Conservation (phyloP, 2,888 invertebrate species). For the Ctenicera cuprea region DNA sequence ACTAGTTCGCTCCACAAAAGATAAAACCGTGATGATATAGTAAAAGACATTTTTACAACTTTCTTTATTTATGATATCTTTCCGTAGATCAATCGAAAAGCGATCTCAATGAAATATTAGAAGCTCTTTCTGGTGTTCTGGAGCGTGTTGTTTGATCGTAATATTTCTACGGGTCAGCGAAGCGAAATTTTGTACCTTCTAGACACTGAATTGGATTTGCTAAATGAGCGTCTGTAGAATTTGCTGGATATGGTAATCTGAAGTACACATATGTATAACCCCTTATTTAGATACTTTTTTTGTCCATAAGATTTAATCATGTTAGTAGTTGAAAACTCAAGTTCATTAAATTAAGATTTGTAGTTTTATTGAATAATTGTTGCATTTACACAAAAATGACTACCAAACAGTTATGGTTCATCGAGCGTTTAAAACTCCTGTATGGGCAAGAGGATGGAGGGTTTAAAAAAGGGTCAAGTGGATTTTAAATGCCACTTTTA, state of each 20-base stretch:
- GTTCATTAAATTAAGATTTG: too few species aligned
- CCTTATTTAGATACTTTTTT: too few species aligned
- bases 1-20: neutral
- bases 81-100: conserved; percentile 37
- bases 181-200: conserved; percentile 33
- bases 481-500: too few species aligned
- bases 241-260: neutral
- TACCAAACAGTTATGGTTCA: too few species aligned
- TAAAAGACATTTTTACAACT: conserved; percentile 15
- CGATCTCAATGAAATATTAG: conserved; percentile 36
- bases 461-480: too few species aligned
- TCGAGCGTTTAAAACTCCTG: too few species aligned
- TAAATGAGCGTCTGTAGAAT: neutral
- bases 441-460: too few species aligned
- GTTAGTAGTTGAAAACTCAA: too few species aligned
- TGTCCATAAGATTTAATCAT: too few species aligned
- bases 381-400: too few species aligned
- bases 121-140: conserved; percentile 32
- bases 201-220: conserved; percentile 15
- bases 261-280: neutral
- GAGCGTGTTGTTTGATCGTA: conserved; percentile 32
- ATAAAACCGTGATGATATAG: conserved; percentile 21
- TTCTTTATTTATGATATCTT: conserved; percentile 21
- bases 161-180: conserved; percentile 32
- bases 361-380: too few species aligned